Conservation (phyloP, 2,797 vertebrate genomes). For the Acipenser oxyrinchus region DNA sequence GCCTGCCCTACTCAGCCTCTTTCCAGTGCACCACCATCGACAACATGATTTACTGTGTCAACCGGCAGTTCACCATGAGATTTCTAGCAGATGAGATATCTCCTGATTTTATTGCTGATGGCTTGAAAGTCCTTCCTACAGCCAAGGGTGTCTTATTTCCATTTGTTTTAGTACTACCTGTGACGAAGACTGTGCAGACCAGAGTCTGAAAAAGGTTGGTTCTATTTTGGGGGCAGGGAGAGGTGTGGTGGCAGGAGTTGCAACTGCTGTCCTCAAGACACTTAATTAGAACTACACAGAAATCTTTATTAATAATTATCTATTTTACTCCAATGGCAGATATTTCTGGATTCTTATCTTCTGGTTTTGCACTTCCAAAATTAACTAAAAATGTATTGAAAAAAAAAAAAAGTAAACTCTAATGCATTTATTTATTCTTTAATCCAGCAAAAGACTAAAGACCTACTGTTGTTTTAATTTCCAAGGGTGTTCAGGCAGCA, state of each 20-base stretch:
- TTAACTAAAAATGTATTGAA: neutral
- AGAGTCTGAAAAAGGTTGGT: slow-evolving; percentile 49
- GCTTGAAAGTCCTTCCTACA: slow-evolving; percentile 58
- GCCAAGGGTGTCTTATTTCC: slow-evolving; percentile 73
- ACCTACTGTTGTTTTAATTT: too few species aligned
- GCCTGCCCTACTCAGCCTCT: slow-evolving; percentile 39
- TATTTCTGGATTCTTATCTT: too few species aligned
- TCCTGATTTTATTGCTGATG: slow-evolving; percentile 65
- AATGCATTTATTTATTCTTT: neutral
- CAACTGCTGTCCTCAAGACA: too few species aligned
- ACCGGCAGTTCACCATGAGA: slow-evolving; percentile 58
- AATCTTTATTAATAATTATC: too few species aligned
- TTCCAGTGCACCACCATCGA: slow-evolving; percentile 71
- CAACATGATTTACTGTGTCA: slow-evolving; percentile 69
- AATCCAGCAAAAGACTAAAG: too few species aligned
- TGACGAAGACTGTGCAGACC: slow-evolving; percentile 48
- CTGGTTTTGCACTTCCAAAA: too few species aligned
- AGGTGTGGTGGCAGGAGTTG: too few species aligned
- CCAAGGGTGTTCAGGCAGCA: too few species aligned
- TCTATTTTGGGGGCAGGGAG: neutral
- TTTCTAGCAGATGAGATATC: slow-evolving; percentile 76
- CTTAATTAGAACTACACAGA: too few species aligned
- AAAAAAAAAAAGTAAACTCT: neutral
- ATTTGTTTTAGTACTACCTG: slow-evolving; percentile 66
- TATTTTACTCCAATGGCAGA: too few species aligned